phyloP scores from a whole-genome alignment of 1,140 invertebrate genomes.

The Contarinia nasturtii region DNA sequence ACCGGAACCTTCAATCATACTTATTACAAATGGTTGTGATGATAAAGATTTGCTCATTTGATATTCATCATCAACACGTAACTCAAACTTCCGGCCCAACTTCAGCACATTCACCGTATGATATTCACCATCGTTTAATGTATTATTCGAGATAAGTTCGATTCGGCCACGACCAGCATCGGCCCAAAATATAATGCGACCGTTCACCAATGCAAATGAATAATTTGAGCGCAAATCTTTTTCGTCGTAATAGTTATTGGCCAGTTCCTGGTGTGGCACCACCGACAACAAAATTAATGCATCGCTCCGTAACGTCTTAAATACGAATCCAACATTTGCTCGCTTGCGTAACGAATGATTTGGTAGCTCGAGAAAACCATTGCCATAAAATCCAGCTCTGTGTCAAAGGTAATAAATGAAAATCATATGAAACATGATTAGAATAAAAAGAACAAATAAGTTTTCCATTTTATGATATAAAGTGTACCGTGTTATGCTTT shows the following conservation, averaged over 20 bases:
- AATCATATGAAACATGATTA: neutral
- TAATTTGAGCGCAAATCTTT: slow-evolving; percentile 36
- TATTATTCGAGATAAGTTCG: slow-evolving; percentile 34
- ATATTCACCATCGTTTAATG: slow-evolving; percentile 39
- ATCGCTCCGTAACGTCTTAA: slow-evolving; percentile 47
- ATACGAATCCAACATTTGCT: slow-evolving; percentile 51
- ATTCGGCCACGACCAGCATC: slow-evolving; percentile 46
- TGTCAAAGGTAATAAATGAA: slow-evolving; percentile 7
- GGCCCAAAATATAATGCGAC: slow-evolving; percentile 37
- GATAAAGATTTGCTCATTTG: slow-evolving; percentile 31
- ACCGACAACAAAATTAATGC: slow-evolving; percentile 57
- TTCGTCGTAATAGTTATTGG: slow-evolving; percentile 23
- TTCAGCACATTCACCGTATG: slow-evolving; percentile 37
- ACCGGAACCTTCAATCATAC: slow-evolving; percentile 25
- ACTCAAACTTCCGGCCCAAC: slow-evolving; percentile 30
- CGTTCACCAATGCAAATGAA: slow-evolving; percentile 41
- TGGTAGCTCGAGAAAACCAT: slow-evolving; percentile 57
- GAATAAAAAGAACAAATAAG: neutral
- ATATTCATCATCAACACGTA: slow-evolving; percentile 46
- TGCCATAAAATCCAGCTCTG: slow-evolving; percentile 53
- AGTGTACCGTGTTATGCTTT: slow-evolving; percentile 36
- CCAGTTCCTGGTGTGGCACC: slow-evolving; percentile 30
- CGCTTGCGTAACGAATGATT: slow-evolving; percentile 44
- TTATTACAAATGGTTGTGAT: slow-evolving; percentile 29
- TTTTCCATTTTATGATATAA: neutral